Evolutionary conservation across 2,888 invertebrate genomes (phyloP).

Genomic region (Onchidella celtica): DNA sequence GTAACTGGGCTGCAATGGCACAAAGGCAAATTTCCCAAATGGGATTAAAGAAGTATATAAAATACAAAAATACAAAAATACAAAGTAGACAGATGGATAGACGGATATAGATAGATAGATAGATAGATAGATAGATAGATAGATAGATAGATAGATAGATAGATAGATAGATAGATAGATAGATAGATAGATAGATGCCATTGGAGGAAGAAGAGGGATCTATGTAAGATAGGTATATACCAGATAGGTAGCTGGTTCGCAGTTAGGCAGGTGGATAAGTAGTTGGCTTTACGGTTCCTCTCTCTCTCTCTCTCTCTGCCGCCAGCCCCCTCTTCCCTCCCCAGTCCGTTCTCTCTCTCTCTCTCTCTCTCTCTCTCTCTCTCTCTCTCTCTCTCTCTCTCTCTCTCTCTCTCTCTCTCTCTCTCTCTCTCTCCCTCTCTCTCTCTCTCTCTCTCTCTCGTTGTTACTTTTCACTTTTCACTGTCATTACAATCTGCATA

Average conservation of each 20-base stretch:
- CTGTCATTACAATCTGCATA: too few species aligned
- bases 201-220: background rate
- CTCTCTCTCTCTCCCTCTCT: background rate
- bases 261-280: too few species aligned
- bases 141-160: conserved; percentile 38
- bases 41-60: too few species aligned
- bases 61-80: too few species aligned
- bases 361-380: background rate
- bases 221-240: too few species aligned
- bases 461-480: too few species aligned
- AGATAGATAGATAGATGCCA: conserved; percentile 6
- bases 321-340: background rate
- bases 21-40: too few species aligned
- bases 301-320: background rate
- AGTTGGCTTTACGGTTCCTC: too few species aligned
- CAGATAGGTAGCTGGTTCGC: too few species aligned
- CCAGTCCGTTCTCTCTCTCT: background rate
- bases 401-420: background rate
- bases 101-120: conserved; percentile 10
- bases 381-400: background rate
- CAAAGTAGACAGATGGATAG: too few species aligned
- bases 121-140: conserved; percentile 25
- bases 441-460: background rate
- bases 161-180: background rate
- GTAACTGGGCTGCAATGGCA: too few species aligned